phyloP scores from a whole-genome alignment of 2,113 vertebrate species.

The Ptyas mucosa region DNA sequence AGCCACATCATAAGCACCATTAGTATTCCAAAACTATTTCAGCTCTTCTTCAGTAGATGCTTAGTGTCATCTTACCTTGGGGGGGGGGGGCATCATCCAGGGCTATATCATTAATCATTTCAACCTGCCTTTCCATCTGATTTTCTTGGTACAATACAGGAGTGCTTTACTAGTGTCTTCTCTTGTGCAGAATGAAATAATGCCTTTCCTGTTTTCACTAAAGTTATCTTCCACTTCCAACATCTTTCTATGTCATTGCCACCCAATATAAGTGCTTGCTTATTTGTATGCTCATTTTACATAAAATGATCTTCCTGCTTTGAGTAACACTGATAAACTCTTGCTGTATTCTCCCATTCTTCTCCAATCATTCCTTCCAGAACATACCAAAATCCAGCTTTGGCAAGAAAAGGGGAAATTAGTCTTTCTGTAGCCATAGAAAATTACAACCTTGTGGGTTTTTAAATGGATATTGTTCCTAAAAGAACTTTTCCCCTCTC shows the following conservation, averaged over 20 bases:
- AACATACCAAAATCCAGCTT: not conserved
- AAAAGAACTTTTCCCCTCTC: not conserved
- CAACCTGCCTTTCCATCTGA: not conserved
- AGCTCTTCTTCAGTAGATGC: not conserved
- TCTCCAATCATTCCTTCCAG: not conserved
- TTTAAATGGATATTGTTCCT: conserved; percentile 11
- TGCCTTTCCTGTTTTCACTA: not conserved
- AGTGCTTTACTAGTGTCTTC: no score
- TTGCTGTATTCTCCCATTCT: not conserved
- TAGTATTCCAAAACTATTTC: not conserved
- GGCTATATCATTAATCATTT: not conserved
- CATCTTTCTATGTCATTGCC: not conserved
- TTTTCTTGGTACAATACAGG: no score
- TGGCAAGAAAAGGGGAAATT: conserved; percentile 9
- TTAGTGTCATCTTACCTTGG: not conserved
- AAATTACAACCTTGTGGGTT: conserved; percentile 19
- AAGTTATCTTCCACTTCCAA: not conserved
- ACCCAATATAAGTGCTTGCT: not conserved
- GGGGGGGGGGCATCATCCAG: not conserved
- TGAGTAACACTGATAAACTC: not conserved
- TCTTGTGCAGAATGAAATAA: no score
- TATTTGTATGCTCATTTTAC: not conserved
- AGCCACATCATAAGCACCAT: not conserved
- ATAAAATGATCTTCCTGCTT: not conserved
- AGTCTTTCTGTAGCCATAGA: conserved; percentile 12